phyloP scores from a whole-genome alignment of 2,797 vertebrate genomes.

The Eleutherodactylus coqui region DNA sequence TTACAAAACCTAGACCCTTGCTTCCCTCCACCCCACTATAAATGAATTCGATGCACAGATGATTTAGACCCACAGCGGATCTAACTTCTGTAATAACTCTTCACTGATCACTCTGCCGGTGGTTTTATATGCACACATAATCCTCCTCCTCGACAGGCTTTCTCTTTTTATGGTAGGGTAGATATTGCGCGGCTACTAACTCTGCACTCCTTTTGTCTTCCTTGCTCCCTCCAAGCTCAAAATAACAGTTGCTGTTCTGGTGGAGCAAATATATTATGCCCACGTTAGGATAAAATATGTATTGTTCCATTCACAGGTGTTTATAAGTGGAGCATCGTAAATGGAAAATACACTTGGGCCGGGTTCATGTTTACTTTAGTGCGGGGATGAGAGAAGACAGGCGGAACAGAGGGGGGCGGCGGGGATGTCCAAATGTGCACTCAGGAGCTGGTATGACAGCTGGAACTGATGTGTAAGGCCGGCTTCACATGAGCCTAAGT shows the following conservation, averaged over 20 bases:
- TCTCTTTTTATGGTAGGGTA: slow-evolving; percentile 46
- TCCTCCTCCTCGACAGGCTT: background rate
- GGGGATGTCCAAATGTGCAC: slow-evolving; percentile 67
- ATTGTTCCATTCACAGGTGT: slow-evolving; percentile 66
- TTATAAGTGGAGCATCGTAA: slow-evolving; percentile 62
- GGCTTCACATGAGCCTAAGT: too few relatives aligned
- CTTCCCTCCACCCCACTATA: background rate
- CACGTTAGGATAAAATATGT: slow-evolving; percentile 80
- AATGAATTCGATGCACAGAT: background rate
- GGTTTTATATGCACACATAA: background rate
- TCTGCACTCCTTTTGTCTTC: background rate
- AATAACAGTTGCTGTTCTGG: slow-evolving; percentile 40
- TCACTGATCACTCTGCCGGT: background rate
- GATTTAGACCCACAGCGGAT: background rate
- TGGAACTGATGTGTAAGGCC: background rate
- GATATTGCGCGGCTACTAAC: background rate
- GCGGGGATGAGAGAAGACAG: slow-evolving; percentile 41
- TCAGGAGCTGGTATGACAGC: background rate
- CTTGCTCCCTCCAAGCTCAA: background rate
- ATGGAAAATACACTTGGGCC: slow-evolving; percentile 58
- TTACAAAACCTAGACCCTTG: background rate
- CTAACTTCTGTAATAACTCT: background rate
- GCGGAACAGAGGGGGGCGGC: slow-evolving; percentile 50
- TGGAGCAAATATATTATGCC: slow-evolving; percentile 68
- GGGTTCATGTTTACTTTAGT: slow-evolving; percentile 70